phyloP scores from a whole-genome alignment of 2,797 vertebrate genomes.

The Corythornis leucogaster region DNA sequence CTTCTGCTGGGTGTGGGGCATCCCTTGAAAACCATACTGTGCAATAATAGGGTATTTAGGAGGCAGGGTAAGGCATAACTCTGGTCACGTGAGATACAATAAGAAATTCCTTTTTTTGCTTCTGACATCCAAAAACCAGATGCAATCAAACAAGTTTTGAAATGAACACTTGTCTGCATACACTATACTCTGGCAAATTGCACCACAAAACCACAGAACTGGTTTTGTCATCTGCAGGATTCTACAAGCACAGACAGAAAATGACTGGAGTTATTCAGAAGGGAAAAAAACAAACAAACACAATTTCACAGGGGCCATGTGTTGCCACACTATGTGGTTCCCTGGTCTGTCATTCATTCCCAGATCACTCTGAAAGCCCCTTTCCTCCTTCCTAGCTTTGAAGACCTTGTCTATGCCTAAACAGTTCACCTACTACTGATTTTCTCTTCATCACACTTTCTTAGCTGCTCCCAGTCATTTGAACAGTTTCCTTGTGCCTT shows the following conservation, averaged over 20 bases:
- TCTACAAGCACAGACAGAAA: conserved; percentile 17
- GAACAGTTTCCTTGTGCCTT: neutral
- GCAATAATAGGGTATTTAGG: neutral
- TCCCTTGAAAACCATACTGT: neutral
- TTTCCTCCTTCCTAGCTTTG: neutral
- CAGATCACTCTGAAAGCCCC: neutral
- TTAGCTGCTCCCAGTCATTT: neutral
- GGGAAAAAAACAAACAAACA: conserved; percentile 4
- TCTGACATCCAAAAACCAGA: neutral
- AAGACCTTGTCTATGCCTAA: neutral
- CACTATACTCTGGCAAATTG: neutral
- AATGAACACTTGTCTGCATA: neutral
- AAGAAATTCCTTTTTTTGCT: neutral
- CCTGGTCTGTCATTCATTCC: neutral
- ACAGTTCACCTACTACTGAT: neutral
- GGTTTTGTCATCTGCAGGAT: conserved; percentile 29
- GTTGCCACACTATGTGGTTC: neutral
- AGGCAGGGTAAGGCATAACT: neutral
- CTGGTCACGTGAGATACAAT: neutral
- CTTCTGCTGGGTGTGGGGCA: neutral
- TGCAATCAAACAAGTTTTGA: conserved; percentile 1
- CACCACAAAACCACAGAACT: conserved; percentile 49
- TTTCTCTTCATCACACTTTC: neutral
- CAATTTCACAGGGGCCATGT: neutral
- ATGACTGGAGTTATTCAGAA: neutral